These are phyloP conservation scores for Archips crataeganus DNA, from an alignment of 2,888 invertebrate species.

Conservation along the genomic window DNA sequence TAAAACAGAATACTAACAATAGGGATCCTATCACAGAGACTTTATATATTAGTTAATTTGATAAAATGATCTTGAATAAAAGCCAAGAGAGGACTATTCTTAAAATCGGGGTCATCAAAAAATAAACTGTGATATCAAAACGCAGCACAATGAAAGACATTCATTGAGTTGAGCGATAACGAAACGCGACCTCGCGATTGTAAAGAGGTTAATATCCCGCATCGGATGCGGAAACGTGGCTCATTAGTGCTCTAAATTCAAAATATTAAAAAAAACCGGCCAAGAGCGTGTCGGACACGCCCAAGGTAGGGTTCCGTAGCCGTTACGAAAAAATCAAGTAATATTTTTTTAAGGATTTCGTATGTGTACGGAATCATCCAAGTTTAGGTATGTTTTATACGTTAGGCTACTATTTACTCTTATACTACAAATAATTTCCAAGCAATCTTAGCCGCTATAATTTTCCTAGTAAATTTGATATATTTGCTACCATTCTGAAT, in stretches of 20 bases:
- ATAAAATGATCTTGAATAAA: not conserved
- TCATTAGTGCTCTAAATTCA: conserved; percentile 35
- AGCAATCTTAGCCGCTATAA: too few relatives aligned
- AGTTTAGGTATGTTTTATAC: too few relatives aligned
- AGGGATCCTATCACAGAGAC: not conserved
- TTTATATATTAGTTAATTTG: not conserved
- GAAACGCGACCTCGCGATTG: conserved; percentile 38
- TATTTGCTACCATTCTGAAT: too few relatives aligned
- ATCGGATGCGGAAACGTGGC: conserved; percentile 36
- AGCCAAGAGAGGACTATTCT: not conserved
- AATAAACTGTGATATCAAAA: conserved; percentile 22
- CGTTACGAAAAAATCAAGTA: too few relatives aligned
- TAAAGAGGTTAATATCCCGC: conserved; percentile 40
- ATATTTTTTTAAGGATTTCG: too few relatives aligned
- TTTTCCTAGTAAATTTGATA: too few relatives aligned
- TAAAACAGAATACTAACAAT: not conserved
- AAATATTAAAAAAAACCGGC: conserved; percentile 33
- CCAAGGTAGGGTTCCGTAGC: too few relatives aligned
- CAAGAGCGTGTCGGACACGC: too few relatives aligned
- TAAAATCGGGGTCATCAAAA: conserved; percentile 18
- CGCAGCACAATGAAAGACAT: conserved; percentile 33
- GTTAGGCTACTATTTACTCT: too few relatives aligned
- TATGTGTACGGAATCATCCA: too few relatives aligned
- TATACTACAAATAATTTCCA: too few relatives aligned
- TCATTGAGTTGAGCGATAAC: conserved; percentile 35